Evolutionary conservation across 2,888 invertebrate species (phyloP), one percentile per base, ranked within the genome.

Genomic region (Exephanes ischioxanthus): DNA sequence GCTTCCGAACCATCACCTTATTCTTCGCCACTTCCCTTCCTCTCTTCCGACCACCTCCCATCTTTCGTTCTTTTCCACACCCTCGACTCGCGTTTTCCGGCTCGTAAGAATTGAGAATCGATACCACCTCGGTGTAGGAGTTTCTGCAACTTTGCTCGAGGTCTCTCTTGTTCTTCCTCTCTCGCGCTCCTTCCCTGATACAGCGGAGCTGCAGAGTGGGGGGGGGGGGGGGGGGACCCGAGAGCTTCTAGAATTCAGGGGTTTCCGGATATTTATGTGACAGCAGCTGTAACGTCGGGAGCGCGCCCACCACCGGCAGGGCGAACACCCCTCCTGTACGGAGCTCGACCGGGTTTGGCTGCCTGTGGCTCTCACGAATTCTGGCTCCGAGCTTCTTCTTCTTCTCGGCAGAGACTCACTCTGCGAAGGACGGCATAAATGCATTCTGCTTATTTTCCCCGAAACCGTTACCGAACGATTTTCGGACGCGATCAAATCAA

Each of bases 191-290:
- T 51, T 55, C 71, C 53, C 58, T 53, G 30, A 33, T 26, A 41
- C 72, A 51, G 67, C 77, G 33, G 33, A 66, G 77, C 66, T 83
- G 70, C 55, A 68, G n/a, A 0, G 71, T 33, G 61, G 76, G 72
- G 37, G 19, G 67, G 51, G 63, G 73, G 71, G 53, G 58, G 75
- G 73, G 30, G 75, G 63, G 51, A 87, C 87, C 84, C 84, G 89
- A 33, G 89, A 87, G 89, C 91, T 89, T 90, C 91, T 86, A 91
- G 91, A 91, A 92, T 92, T 91, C 90, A 87, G 91, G 91, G 92
- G 92, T 92, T 92, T 91, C 91, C 84, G 91, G 92, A 92, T 92
- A 92, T 92, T 92, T 92, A 93, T 93, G 92, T 92, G 92, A 92
- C 92, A 92, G 92, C 92, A 91, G 91, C 92, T 93, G 92, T 91